Base-by-base conservation (phyloP, 2,888 invertebrate genomes). In the Mylabris sibirica region DNA sequence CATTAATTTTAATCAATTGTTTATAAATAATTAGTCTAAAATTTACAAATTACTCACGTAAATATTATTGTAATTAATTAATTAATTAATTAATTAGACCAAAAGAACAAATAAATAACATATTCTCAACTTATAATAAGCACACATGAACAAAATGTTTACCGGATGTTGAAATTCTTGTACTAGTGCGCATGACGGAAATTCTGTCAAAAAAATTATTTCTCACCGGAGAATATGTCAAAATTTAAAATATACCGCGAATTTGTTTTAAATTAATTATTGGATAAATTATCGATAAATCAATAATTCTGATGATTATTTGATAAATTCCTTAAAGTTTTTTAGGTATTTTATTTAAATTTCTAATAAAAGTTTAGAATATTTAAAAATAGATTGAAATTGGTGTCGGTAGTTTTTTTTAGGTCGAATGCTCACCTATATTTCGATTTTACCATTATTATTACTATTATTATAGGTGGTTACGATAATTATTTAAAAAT, bases 141-240 rank as follows among this genome's bases (percentile, higher is more conserved):
- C 65, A 69, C 69, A 70, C 64, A 71, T 64, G 67, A 76, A 75
- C 72, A 69, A 76, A 77, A 76, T 76, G 76, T 78, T 78, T 76
- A 76, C 77, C 77, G 78, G 77, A 78, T 76, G 72, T 74, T 59
- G 65, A 59, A 62, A 66, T 66, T 66, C 57, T 59, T 64, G 1
- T 11, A 8, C 2, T 68, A 57, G 57, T 38, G 72, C 77, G 74
- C 75, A 75, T 75, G 74, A 68, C 75, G 75, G 75, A 75, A 49
- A 49, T 20, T 5, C 49, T 49, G 20, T 17, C 49, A 49, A 17
- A 49, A 14, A n/a, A 11, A 2, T 35, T 35, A 1, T 35, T 35
- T 49, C 17, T 49, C 17, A 17, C 2, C n/a, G 30, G 30, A 30
- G 30, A 30, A 30, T 8, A n/a, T 41, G 14, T 41, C 49, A 20